Evolutionary conservation across 2,113 vertebrate genomes (phyloP), one percentile per base, ranked within the genome.

Genomic region (Phaethon lepturus): DNA sequence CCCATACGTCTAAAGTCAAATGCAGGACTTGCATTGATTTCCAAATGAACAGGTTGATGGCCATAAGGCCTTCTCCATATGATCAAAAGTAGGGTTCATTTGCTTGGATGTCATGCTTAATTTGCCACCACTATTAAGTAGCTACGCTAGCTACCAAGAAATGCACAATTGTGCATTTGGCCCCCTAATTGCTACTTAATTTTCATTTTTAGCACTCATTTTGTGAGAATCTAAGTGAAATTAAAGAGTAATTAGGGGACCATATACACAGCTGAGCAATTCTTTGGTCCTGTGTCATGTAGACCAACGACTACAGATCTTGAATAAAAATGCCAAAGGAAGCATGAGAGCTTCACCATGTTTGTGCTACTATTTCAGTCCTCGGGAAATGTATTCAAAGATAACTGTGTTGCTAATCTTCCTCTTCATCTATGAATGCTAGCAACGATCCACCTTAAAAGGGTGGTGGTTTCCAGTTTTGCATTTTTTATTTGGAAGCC

Each of bases 121-220:
- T 98, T 97, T 97, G 86, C 42, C 56, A 68, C 75, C 49, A 58
- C 45, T 59, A 77, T 66, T 93, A 80, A 91, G 76, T 91, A 88
- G 55, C 86, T 90, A 59, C 60, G 50, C 38, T 64, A 59, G n/a
- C 73, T 93, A 80, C 64, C 69, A 90, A 81, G 90, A 95, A 96
- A 90, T 66, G 67, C 81, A 88, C 68, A 92, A 35, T n/a, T 94
- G 88, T 93, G 78, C 53, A 73, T 96, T 92, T 96, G 63, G 29
- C 17, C 60, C 72, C 64, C 75, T 93, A 93, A 95, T 81, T 35
- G 26, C 75, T 92, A 87, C 73, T 95, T 96, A 15, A 35, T 97
- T 97, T 97, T 98, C 12, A 96, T 97, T 96, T 97, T 94, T 94
- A 93, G 74, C 82, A 94, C 60, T 94, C 31, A 31, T 97, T 98